These are phyloP conservation scores for Gastrophryne carolinensis DNA, from an alignment of 2,797 vertebrate genomes.

Conservation along the genomic window DNA sequence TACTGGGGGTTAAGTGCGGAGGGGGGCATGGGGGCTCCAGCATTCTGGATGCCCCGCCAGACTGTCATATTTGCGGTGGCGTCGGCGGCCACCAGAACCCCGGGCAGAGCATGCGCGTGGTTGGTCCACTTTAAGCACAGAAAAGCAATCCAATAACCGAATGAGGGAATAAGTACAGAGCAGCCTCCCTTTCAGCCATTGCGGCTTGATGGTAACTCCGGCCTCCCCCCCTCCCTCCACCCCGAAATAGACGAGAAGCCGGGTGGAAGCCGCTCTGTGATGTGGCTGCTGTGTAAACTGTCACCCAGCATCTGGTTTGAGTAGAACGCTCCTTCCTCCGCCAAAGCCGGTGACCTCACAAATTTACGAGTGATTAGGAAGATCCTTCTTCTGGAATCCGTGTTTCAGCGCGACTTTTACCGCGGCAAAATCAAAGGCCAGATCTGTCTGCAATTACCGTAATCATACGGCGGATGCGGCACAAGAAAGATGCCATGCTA, in stretches of 20 bases:
- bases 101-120: no score
- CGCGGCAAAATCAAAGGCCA: not conserved
- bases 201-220: not conserved
- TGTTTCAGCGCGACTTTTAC: not conserved
- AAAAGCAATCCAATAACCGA: no score
- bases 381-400: not conserved
- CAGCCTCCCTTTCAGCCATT: not conserved
- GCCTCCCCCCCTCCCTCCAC: not conserved
- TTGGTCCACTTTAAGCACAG: no score
- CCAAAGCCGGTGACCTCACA: slow-evolving; percentile 7
- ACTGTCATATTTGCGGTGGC: no score
- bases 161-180: no score
- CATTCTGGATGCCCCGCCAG: no score
- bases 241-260: not conserved
- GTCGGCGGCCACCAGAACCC: no score
- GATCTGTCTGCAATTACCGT: not conserved
- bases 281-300: slow-evolving; percentile 4
- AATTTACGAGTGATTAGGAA: not conserved
- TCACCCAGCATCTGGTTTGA: slow-evolving; percentile 4
- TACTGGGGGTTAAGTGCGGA: no score
- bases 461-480: not conserved
- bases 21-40: no score
- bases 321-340: not conserved
- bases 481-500: not conserved
- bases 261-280: not conserved